Evolutionary conservation across 2,888 invertebrate genomes (phyloP), one percentile per base, ranked within the genome.

Genomic region (Aethes cnicana): DNA sequence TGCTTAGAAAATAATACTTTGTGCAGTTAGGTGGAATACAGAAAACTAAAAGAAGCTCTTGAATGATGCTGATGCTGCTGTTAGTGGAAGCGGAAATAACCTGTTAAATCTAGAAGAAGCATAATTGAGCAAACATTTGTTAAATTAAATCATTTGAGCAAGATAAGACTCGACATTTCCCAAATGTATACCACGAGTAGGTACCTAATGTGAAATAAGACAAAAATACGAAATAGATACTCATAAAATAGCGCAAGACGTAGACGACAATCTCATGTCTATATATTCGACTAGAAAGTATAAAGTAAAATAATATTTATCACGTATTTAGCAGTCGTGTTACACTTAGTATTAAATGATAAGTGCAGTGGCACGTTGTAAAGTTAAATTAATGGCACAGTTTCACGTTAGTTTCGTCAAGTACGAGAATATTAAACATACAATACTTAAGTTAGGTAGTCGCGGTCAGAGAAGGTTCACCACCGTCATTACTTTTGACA

Each of bases 351-450:
- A 79, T 75, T 77, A 80, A 83, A 84, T 71, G 69, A 77, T 74
- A 77, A 80, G 79, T 82, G 82, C 85, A 84, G 86, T 84, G 86
- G 86, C 87, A 87, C 85, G 76, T 80, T 74, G 76, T 84, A 84
- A 84, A 84, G 85, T 86, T 85, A 88, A 80, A 86, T 82, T 81
- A 85, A 89, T 89, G 89, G 89, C 89, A 89, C 89, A 88, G 77
- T 86, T 89, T 89, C 89, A 89, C 89, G 89, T 89, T 88, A 88
- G 87, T 86, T 84, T 73, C 74, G 74, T 82, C 77, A 82, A 85
- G 74, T 81, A 83, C 72, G 82, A 81, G 74, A 84, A 80, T 70
- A 77, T 74, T 78, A 69, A 72, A 79, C 56, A 62, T 65, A 68
- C 67, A 66, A 72, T 75, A 75, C 66, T 72, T 67, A 72, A 74